phyloP scores from a whole-genome alignment of 2,888 invertebrate genomes.

The Stratiomys singularior region DNA sequence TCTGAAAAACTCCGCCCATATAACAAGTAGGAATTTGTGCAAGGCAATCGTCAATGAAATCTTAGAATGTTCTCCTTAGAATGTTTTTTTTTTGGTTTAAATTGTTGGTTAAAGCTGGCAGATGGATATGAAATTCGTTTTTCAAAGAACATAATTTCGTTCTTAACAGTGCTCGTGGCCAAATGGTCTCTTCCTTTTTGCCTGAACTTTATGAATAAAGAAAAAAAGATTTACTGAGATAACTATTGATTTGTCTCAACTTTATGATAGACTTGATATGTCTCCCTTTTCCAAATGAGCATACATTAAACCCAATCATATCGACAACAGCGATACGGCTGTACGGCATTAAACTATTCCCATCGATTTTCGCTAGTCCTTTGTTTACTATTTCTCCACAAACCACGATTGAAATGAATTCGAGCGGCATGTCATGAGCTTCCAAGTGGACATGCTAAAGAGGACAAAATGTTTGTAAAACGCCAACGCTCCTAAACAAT shows the following conservation, averaged over 20 bases:
- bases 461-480: neutral
- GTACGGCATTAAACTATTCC: neutral
- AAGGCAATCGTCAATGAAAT: neutral
- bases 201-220: no score
- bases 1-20: conserved; percentile 29
- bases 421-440: neutral
- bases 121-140: no score
- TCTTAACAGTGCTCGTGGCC: no score
- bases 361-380: neutral
- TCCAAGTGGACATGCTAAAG: neutral
- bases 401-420: neutral
- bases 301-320: neutral
- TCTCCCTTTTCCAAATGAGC: no score
- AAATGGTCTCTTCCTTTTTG: no score
- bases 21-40: conserved; percentile 29
- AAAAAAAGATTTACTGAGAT: no score
- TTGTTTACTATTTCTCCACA: neutral
- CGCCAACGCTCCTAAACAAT: neutral
- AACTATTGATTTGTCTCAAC: no score
- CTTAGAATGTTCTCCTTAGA: no score
- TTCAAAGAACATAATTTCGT: no score
- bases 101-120: no score
- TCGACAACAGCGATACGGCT: neutral
- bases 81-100: no score
- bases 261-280: no score